Evolutionary conservation across 2,888 invertebrate genomes (phyloP).

Genomic region (Callosobruchus maculatus): DNA sequence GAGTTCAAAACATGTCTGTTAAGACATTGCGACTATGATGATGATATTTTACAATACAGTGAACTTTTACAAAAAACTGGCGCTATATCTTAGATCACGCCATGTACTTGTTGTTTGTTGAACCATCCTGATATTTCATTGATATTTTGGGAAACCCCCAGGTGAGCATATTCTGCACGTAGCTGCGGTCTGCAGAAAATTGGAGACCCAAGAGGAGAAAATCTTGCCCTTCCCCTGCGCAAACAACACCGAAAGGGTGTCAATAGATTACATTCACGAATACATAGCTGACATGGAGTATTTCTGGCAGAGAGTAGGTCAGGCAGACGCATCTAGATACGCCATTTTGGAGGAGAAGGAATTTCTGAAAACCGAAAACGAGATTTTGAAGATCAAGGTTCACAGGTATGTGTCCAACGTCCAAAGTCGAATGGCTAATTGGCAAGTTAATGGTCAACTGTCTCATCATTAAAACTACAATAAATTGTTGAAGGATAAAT

Average conservation of each 20-base stretch:
- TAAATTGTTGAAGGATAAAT: no score
- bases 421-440: no score
- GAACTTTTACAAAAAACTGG: no score
- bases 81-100: no score
- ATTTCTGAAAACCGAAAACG: constrained; percentile 38
- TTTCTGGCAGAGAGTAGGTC: constrained; percentile 42
- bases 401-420: constrained; percentile 18
- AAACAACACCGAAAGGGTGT: constrained; percentile 6
- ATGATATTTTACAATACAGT: no score
- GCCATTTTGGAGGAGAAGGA: constrained; percentile 40
- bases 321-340: constrained; percentile 35
- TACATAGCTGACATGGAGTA: constrained; percentile 27
- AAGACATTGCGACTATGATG: no score
- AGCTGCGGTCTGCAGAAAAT: constrained; percentile 61
- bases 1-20: no score
- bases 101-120: no score
- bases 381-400: constrained; percentile 29
- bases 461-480: no score
- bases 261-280: constrained; percentile 5
- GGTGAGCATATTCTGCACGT: constrained; percentile 57
- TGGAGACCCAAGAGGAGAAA: constrained; percentile 62
- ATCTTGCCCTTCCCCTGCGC: constrained; percentile 42
- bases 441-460: no score
- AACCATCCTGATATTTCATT: no score
- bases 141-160: background rate